Percentiles rank a stretch among this genome's conserved stretches.
Conservation (phyloP, 2,888 invertebrate species). For the Acrobasis repandana region DNA sequence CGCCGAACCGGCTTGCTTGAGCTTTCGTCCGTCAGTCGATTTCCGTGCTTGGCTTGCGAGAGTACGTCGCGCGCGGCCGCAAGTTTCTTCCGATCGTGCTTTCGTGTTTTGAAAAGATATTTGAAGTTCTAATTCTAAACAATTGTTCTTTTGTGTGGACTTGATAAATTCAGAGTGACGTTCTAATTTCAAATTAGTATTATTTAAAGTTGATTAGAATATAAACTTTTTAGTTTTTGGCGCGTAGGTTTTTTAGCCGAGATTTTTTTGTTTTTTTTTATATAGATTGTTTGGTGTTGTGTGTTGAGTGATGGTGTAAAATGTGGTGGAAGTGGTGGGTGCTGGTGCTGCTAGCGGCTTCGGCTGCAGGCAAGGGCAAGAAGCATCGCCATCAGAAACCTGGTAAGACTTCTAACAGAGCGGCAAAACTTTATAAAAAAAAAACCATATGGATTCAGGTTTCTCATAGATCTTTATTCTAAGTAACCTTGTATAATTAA, state of each 20-base stretch:
- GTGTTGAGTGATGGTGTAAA: conserved; percentile 52
- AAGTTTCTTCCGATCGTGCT: conserved; percentile 34
- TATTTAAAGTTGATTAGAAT: background rate
- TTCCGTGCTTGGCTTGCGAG: conserved; percentile 32
- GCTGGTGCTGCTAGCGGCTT: conserved; percentile 57
- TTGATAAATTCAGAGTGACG: background rate
- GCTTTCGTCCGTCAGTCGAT: conserved; percentile 39
- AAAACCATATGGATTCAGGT: too few relatives aligned
- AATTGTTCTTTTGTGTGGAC: background rate
- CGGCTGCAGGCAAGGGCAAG: conserved; percentile 62
- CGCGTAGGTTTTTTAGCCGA: background rate
- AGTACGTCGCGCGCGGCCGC: conserved; percentile 26
- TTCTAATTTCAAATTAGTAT: conserved; percentile 17
- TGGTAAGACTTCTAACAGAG: conserved; percentile 44
- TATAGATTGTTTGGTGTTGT: conserved; percentile 24
- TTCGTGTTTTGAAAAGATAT: conserved; percentile 32
- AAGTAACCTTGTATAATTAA: too few relatives aligned
- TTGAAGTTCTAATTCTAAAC: background rate
- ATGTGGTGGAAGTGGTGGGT: conserved; percentile 60
- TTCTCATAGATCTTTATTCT: too few relatives aligned
- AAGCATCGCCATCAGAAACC: conserved; percentile 71
- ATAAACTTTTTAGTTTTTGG: conserved; percentile 14
- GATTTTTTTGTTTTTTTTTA: conserved; percentile 7
- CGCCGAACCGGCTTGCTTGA: conserved; percentile 30
- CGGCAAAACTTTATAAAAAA: too few relatives aligned